Base-by-base conservation (phyloP, 35 echinoderm and acorn worm species). In the Heliocidaris erythrogramma region DNA sequence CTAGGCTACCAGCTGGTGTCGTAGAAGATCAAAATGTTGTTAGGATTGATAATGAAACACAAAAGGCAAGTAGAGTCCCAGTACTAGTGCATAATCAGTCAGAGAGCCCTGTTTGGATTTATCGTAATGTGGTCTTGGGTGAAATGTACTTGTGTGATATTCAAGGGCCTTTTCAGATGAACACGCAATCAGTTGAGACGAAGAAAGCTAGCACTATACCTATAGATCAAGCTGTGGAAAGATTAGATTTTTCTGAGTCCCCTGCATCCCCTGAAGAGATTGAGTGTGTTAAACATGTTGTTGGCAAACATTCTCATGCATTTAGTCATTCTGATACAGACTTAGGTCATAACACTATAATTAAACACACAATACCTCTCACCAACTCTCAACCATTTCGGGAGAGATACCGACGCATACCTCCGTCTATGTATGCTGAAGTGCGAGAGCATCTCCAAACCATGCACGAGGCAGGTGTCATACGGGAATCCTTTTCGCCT, bases 161-260 rank as follows among this genome's bases (percentile, higher is more conserved):
- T 90, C 7, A 90, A 48, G 88, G 88, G 5, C 88, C 30, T 4
- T 3, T 90, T 31, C 88, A 90, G 88, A 35, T 5, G 5, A 31
- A 18, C 31, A 5, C 3, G 16, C 88, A 90, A 30, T 7, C 4
- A 5, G 47, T 90, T 4, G 30, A 90, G 3, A 90, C 88, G 7
- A 5, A 48, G 4, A 18, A 90, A 5, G 47, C 16, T 35, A 48
- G 7, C 31, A 90, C 4, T 3, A 48, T 90, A 18, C 4, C n/a
- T n/a, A 18, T 90, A 30, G 47, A 35, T 90, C 31, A n/a, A n/a
- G n/a, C n/a, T n/a, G n/a, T n/a, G n/a, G n/a, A n/a, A n/a, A n/a
- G n/a, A n/a, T n/a, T n/a, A n/a, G 88, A 90, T 4, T 90, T 90
- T 32, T 90, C 47, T 5, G 88, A 90, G 30, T 90, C 88, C 30